Percentiles rank a stretch among this genome's conserved stretches.
Conservation (phyloP, 2,888 invertebrate species). For the Lithosia quadra region DNA sequence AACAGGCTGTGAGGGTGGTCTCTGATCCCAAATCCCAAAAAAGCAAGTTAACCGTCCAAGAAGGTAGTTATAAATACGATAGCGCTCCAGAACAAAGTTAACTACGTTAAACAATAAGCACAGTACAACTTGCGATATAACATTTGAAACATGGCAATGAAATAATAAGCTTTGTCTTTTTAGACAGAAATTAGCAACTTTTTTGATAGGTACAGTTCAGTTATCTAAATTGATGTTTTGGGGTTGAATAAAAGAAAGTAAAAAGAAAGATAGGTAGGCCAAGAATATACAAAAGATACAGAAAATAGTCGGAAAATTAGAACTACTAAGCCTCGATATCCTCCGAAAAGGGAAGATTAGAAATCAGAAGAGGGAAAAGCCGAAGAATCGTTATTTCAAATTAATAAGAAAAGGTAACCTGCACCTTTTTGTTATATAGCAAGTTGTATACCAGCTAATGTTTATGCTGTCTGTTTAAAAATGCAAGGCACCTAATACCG, state of each 20-base stretch:
- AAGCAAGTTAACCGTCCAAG: not conserved
- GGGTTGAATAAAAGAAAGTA: not conserved
- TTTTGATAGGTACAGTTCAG: not conserved
- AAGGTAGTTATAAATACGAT: conserved; percentile 21
- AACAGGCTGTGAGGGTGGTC: not conserved
- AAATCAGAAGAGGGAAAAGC: not conserved
- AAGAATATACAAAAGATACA: not conserved
- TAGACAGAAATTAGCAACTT: not conserved
- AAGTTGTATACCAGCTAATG: conserved; percentile 32
- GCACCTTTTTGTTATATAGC: conserved; percentile 2
- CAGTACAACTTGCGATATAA: conserved; percentile 43
- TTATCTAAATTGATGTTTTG: not conserved
- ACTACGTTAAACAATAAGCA: not conserved
- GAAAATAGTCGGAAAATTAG: not conserved
- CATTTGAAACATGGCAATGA: not conserved
- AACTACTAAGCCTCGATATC: not conserved
- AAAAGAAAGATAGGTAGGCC: not conserved
- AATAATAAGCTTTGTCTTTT: not conserved
- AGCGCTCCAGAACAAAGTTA: conserved; percentile 28
- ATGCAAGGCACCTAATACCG: conserved; percentile 73
- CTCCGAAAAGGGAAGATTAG: not conserved
- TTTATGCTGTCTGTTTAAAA: conserved; percentile 38
- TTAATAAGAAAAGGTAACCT: not conserved
- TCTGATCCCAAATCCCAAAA: not conserved
- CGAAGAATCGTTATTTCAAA: not conserved